These are phyloP conservation scores for Brachypteracias leptosomus DNA, from an alignment of 2,113 vertebrate species.

Conservation along the genomic window DNA sequence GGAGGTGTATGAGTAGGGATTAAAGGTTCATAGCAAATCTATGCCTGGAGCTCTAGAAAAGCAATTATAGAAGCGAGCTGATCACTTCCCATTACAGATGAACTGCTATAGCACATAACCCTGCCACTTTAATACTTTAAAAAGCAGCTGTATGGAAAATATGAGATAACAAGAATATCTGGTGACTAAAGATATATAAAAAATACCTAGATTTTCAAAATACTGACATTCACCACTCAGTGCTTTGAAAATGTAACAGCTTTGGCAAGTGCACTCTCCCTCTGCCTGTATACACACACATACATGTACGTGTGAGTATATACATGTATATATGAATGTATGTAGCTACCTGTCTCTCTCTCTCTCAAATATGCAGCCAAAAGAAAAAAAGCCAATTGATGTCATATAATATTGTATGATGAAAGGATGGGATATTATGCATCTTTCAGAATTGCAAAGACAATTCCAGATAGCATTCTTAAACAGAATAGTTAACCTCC, in stretches of 20 bases:
- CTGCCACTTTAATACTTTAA: slow-evolving; percentile 27
- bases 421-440: background rate
- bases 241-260: background rate
- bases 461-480: background rate
- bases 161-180: slow-evolving; percentile 17
- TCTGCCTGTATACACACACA: background rate
- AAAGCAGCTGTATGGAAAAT: slow-evolving; percentile 16
- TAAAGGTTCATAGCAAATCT: slow-evolving; percentile 45
- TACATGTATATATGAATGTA: rapidly evolving
- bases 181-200: background rate
- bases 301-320: rapidly evolving
- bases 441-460: background rate
- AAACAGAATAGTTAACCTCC: background rate
- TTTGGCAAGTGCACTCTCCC: background rate
- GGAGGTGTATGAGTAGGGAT: background rate
- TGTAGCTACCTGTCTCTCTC: background rate
- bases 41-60: slow-evolving; percentile 39
- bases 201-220: background rate
- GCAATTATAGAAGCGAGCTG: slow-evolving; percentile 45
- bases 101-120: background rate
- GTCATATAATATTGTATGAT: background rate
- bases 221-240: background rate
- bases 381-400: background rate
- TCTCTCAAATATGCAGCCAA: background rate
- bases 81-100: slow-evolving; percentile 24